Evolutionary conservation across 1,140 invertebrate species (phyloP).

Genomic region (Drosophila bifasciata): DNA sequence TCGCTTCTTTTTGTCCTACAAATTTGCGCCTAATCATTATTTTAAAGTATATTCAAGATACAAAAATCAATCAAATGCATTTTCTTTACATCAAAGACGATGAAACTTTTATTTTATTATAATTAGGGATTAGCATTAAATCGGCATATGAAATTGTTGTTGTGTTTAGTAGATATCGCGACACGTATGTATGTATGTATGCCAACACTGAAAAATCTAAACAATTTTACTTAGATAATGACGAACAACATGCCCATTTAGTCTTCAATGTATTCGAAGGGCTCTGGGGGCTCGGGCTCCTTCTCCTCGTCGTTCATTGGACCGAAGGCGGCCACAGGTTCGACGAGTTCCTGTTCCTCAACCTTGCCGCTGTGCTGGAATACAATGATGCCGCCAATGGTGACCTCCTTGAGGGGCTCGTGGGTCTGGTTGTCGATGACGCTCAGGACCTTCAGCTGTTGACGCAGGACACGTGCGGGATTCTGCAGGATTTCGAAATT

Average conservation of each 20-base stretch:
- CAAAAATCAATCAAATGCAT: conserved; percentile 7
- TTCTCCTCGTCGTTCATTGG: conserved; percentile 96
- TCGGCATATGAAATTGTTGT: conserved; percentile 31
- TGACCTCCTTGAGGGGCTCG: conserved; percentile 94
- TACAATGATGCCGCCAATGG: conserved; percentile 98
- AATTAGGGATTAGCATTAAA: conserved; percentile 64
- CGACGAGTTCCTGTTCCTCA: conserved; percentile 93
- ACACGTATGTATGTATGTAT: too few species aligned
- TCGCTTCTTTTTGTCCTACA: too few species aligned
- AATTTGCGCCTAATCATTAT: too few species aligned
- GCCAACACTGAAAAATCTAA: conserved; percentile 54
- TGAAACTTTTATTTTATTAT: conserved; percentile 69
- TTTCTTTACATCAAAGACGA: conserved; percentile 62
- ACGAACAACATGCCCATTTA: conserved; percentile 85
- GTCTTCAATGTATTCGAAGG: conserved; percentile 97
- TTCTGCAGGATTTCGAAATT: conserved; percentile 96
- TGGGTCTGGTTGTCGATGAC: conserved; percentile 93
- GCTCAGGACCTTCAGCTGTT: conserved; percentile 95
- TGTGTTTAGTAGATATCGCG: conserved; percentile 51
- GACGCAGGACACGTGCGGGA: conserved; percentile 96
- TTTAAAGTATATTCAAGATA: neutral
- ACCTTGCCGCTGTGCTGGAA: conserved; percentile 92
- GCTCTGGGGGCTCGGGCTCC: conserved; percentile 98
- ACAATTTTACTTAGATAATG: conserved; percentile 69
- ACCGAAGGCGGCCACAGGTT: conserved; percentile 96